Evolutionary conservation across 2,797 vertebrate genomes (phyloP).

Genomic region (Pampus argenteus): DNA sequence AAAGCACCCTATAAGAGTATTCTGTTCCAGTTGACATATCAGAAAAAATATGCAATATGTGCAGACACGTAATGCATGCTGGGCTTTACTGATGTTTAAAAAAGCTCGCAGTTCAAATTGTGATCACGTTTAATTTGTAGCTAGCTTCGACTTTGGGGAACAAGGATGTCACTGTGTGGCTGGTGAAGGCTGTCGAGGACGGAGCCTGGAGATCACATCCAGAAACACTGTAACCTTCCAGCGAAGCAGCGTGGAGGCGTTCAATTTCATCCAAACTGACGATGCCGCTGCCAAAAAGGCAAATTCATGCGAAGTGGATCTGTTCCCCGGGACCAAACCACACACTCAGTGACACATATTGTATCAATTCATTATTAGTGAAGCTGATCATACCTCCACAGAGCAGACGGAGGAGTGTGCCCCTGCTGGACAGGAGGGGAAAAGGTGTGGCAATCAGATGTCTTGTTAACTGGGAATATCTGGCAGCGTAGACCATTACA

Average conservation of each 20-base stretch:
- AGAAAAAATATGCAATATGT: constrained; percentile 19
- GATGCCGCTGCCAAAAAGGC: constrained; percentile 63
- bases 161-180: constrained; percentile 64
- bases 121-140: constrained; percentile 55
- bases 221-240: constrained; percentile 65
- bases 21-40: constrained; percentile 36
- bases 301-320: constrained; percentile 69
- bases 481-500: constrained; percentile 62
- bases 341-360: constrained; percentile 52
- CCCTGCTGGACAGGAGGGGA: constrained; percentile 38
- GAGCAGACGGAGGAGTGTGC: constrained; percentile 13
- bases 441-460: constrained; percentile 75
- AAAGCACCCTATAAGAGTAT: constrained; percentile 29
- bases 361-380: constrained; percentile 27
- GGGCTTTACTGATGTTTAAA: constrained; percentile 55
- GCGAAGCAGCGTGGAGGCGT: constrained; percentile 59
- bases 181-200: constrained; percentile 59
- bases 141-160: constrained; percentile 58
- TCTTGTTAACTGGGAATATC: constrained; percentile 76
- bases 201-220: constrained; percentile 63
- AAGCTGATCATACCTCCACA: constrained; percentile 31
- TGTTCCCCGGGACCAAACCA: constrained; percentile 53
- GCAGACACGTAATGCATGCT: constrained; percentile 50
- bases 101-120: constrained; percentile 50
- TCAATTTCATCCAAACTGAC: constrained; percentile 67